phyloP scores from a whole-genome alignment of 1,140 invertebrate genomes.

The Heliconius nattereri region DNA sequence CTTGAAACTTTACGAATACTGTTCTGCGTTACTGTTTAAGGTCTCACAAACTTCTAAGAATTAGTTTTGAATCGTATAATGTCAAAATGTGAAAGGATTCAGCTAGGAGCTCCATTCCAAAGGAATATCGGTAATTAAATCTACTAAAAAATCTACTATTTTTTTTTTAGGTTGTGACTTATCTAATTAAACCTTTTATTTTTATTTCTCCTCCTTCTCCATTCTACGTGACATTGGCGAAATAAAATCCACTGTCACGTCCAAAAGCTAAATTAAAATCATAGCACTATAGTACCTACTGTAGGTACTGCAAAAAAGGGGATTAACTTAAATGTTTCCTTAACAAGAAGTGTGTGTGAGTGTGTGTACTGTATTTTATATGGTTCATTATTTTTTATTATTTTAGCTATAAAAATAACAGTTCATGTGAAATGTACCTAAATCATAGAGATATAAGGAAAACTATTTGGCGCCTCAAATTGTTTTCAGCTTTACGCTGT shows the following conservation, averaged over 20 bases:
- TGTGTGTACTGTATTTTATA: background rate
- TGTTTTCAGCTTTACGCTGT: too few species aligned
- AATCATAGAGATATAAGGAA: too few species aligned
- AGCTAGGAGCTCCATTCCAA: constrained; percentile 23
- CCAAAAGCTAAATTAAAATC: too few species aligned
- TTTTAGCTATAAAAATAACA: background rate
- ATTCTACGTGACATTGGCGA: too few species aligned
- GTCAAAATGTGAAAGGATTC: constrained; percentile 63
- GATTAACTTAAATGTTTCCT: background rate
- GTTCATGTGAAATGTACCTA: too few species aligned
- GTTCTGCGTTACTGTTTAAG: constrained; percentile 26
- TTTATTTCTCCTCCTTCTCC: too few species aligned
- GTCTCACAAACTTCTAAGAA: constrained; percentile 47
- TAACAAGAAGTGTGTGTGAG: background rate
- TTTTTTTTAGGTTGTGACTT: too few species aligned
- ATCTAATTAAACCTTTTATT: too few species aligned
- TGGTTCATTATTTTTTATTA: background rate
- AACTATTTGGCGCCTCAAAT: too few species aligned
- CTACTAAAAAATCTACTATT: too few species aligned
- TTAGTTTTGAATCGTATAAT: constrained; percentile 54
- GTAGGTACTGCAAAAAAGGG: background rate
- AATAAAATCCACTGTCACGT: too few species aligned
- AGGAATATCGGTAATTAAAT: constrained; percentile 46
- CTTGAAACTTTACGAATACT: constrained; percentile 38
- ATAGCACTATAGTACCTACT: too few species aligned